These are phyloP conservation scores for Xiphophorus couchianus DNA, from an alignment of 2,113 vertebrate species.

Conservation along the genomic window DNA sequence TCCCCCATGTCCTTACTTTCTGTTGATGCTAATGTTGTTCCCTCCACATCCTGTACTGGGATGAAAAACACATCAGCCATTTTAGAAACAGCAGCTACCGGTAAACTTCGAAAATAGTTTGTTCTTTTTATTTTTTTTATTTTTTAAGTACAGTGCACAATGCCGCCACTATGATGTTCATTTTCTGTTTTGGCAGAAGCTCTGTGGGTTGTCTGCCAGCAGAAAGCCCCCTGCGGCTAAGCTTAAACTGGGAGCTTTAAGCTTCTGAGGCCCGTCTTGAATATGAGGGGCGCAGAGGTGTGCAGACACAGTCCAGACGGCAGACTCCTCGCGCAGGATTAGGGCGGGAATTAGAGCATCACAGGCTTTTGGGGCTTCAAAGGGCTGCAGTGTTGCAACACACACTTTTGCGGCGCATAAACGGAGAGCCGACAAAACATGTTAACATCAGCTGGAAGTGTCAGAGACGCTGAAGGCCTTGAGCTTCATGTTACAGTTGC, in stretches of 20 bases:
- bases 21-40: slow-evolving; percentile 54
- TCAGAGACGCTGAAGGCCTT: slow-evolving; percentile 52
- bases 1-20: slow-evolving; percentile 50
- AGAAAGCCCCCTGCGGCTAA: slow-evolving; percentile 60
- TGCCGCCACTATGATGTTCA: slow-evolving; percentile 41
- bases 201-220: slow-evolving; percentile 48
- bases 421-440: slow-evolving; percentile 70
- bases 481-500: slow-evolving; percentile 61
- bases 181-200: slow-evolving; percentile 43
- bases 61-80: slow-evolving; percentile 53
- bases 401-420: slow-evolving; percentile 52
- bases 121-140: neutral
- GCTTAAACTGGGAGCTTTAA: slow-evolving; percentile 39
- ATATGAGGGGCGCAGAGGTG: slow-evolving; percentile 20
- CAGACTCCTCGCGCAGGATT: slow-evolving; percentile 65
- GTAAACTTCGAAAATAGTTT: slow-evolving; percentile 38
- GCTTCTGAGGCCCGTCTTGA: slow-evolving; percentile 46
- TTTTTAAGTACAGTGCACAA: slow-evolving; percentile 37
- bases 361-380: slow-evolving; percentile 64
- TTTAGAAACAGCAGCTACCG: slow-evolving; percentile 36
- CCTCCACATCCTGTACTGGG: slow-evolving; percentile 27
- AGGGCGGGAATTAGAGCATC: slow-evolving; percentile 71
- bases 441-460: slow-evolving; percentile 66
- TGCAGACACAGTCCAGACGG: slow-evolving; percentile 67
- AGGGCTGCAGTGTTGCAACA: slow-evolving; percentile 52